Conservation (phyloP, 1,140 invertebrate genomes). For the Bombus pyrosoma region DNA sequence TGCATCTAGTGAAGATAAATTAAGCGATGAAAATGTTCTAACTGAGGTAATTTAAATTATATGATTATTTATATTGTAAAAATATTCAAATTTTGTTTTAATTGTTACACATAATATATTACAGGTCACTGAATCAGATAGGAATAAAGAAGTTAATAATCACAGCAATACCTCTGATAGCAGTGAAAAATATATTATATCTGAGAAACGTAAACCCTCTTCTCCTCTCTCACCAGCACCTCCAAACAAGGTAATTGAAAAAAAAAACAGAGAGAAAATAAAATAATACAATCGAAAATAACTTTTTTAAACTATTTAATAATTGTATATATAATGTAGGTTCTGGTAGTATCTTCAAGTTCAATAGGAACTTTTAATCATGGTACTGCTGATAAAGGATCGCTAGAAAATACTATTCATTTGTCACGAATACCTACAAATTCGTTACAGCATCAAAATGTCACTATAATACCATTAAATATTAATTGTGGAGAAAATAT, state of each 20-base stretch:
- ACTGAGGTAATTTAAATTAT: constrained; percentile 40
- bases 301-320: background rate
- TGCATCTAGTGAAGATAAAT: constrained; percentile 19
- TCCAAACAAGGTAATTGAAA: constrained; percentile 64
- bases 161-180: constrained; percentile 20
- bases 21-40: constrained; percentile 7
- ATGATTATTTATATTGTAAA: background rate
- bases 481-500: constrained; percentile 35
- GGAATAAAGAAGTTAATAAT: constrained; percentile 26
- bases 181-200: constrained; percentile 12
- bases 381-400: constrained; percentile 34
- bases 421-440: constrained; percentile 47
- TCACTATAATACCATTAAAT: constrained; percentile 62
- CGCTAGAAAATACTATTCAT: constrained; percentile 50
- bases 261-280: constrained; percentile 38
- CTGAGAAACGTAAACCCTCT: constrained; percentile 50
- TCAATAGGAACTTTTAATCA: constrained; percentile 53
- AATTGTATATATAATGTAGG: constrained; percentile 32
- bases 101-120: background rate
- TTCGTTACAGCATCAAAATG: constrained; percentile 54
- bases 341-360: constrained; percentile 62
- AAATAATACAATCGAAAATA: background rate
- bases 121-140: constrained; percentile 40
- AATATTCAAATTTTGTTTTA: constrained; percentile 10
- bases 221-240: constrained; percentile 47